A percentile compares a stretch with the other conserved stretches of the same genome.
Evolutionary conservation across 2,888 invertebrate genomes (phyloP).

Genomic region (Acleris literana): DNA sequence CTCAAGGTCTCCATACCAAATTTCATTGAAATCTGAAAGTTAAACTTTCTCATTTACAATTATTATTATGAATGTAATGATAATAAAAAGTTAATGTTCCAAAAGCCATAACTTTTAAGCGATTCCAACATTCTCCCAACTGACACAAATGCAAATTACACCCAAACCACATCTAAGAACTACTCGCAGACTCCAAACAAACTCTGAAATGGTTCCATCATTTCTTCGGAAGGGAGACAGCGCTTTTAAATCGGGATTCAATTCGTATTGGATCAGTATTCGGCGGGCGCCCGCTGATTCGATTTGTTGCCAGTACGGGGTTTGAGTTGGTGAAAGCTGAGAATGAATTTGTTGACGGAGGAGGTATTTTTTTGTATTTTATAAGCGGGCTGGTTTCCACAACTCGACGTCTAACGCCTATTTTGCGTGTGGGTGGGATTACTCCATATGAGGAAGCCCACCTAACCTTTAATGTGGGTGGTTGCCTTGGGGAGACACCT

Average conservation of each 20-base stretch:
- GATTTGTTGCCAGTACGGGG: constrained; percentile 67
- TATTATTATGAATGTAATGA: too few relatives aligned
- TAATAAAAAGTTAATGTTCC: too few relatives aligned
- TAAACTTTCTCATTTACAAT: too few relatives aligned
- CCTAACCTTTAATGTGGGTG: too few relatives aligned
- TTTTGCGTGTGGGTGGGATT: too few relatives aligned
- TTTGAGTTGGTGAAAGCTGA: constrained; percentile 60
- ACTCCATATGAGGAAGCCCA: too few relatives aligned
- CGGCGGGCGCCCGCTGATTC: constrained; percentile 62
- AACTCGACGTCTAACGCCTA: too few relatives aligned
- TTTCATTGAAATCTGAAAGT: too few relatives aligned
- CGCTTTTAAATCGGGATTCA: constrained; percentile 64
- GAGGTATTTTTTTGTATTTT: neutral
- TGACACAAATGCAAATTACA: neutral
- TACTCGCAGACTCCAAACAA: constrained; percentile 13
- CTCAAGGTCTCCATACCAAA: too few relatives aligned
- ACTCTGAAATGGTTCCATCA: constrained; percentile 18
- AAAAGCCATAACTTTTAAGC: too few relatives aligned
- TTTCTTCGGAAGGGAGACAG: constrained; percentile 23
- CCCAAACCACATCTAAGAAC: constrained; percentile 6
- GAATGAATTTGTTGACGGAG: constrained; percentile 25
- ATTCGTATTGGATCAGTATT: constrained; percentile 64
- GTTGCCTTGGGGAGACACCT: too few relatives aligned
- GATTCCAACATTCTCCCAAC: neutral
- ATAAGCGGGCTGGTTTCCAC: too few relatives aligned